Conservation (phyloP, 2,888 invertebrate genomes). For the Tillus elongatus region DNA sequence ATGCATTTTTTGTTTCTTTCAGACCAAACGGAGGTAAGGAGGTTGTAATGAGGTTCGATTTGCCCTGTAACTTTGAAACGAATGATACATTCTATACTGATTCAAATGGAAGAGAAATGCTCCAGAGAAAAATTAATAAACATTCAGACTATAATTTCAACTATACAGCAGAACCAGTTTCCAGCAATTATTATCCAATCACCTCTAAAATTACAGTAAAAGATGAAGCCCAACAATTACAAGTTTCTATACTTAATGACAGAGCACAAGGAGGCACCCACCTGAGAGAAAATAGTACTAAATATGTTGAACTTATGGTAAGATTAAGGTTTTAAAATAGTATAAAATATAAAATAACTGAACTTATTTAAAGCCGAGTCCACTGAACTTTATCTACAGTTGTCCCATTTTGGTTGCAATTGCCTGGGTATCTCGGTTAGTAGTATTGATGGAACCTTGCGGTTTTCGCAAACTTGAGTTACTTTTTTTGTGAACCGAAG, state of each 20-base stretch:
- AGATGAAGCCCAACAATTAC: conserved; percentile 38
- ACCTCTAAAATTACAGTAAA: conserved; percentile 68
- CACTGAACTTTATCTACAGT: too few relatives aligned
- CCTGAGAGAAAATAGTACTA: conserved; percentile 48
- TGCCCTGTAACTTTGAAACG: conserved; percentile 46
- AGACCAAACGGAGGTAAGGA: conserved; percentile 75
- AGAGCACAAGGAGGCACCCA: conserved; percentile 70
- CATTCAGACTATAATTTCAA: conserved; percentile 60
- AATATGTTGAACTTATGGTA: conserved; percentile 68
- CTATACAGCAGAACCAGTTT: conserved; percentile 55
- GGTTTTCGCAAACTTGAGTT: too few relatives aligned
- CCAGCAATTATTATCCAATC: conserved; percentile 88
- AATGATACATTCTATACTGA: conserved; percentile 76
- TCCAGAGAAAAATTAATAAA: conserved; percentile 57
- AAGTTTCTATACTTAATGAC: conserved; percentile 55
- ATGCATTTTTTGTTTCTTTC: too few relatives aligned
- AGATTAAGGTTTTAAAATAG: conserved; percentile 4
- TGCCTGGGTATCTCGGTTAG: too few relatives aligned
- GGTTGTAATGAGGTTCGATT: conserved; percentile 60
- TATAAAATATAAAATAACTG: conserved; percentile 8
- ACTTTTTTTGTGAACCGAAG: too few relatives aligned
- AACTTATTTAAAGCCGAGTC: too few relatives aligned
- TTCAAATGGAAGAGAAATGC: conserved; percentile 79
- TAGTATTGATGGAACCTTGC: too few relatives aligned
- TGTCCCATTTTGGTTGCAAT: too few relatives aligned